phyloP scores from a whole-genome alignment of 2,113 vertebrate species.

The Nannobrachium achirus region DNA sequence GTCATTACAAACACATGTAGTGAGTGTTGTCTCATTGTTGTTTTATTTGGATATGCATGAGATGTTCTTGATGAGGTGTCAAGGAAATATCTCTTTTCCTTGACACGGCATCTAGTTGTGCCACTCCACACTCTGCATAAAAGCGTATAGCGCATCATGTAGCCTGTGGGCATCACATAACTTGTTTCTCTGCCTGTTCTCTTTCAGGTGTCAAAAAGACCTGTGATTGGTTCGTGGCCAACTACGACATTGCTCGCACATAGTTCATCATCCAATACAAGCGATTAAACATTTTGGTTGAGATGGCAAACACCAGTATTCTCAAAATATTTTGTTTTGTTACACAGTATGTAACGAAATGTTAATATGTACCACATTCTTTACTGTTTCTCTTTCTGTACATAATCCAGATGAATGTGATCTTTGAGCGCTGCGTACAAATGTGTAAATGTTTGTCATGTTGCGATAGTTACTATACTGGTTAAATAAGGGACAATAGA shows the following conservation, averaged over 20 bases:
- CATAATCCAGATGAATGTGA: too few relatives aligned
- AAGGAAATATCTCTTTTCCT: too few relatives aligned
- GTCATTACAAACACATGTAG: not conserved
- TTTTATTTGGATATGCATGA: too few relatives aligned
- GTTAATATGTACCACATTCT: too few relatives aligned
- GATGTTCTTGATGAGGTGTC: too few relatives aligned
- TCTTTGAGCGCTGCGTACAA: too few relatives aligned
- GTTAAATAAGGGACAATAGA: too few relatives aligned
- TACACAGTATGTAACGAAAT: not conserved
- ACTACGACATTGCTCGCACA: constrained; percentile 83
- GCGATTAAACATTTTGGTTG: not conserved
- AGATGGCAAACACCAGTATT: not conserved
- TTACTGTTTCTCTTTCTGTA: too few relatives aligned
- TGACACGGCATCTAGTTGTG: too few relatives aligned
- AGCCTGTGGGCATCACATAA: not conserved
- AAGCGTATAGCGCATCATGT: not conserved
- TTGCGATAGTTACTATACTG: too few relatives aligned
- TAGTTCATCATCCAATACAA: constrained; percentile 60
- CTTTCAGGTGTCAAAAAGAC: constrained; percentile 84
- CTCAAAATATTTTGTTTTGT: not conserved
- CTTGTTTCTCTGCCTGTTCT: not conserved
- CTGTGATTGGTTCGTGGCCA: constrained; percentile 84
- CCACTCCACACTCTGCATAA: not conserved
- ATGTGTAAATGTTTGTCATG: too few relatives aligned
- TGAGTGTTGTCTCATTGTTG: too few relatives aligned